Conservation (phyloP, 2,797 vertebrate species). For the Helicolenus hilgendorfi region DNA sequence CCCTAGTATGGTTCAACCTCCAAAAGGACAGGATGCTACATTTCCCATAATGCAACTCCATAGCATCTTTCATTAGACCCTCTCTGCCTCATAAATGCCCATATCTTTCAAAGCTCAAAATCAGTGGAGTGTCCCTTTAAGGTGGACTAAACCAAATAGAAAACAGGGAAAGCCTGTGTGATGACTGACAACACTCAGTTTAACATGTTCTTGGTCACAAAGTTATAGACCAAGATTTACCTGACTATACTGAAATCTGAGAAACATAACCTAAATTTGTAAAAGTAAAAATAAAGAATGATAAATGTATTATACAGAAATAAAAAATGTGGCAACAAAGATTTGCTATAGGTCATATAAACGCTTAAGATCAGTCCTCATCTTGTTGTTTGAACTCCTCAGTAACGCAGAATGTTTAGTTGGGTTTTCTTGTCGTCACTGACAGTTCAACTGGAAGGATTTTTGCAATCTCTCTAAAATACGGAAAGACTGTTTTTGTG, state of each 20-base stretch:
- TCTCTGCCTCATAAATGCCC: not conserved
- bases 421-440: rapidly evolving
- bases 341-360: not conserved
- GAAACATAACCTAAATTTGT: not conserved
- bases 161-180: not conserved
- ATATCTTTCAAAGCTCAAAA: not conserved
- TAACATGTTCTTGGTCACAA: not conserved
- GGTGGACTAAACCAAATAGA: not conserved
- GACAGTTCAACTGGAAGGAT: conserved; percentile 20
- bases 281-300: not conserved
- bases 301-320: not conserved
- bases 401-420: not conserved
- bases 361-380: not conserved
- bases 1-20: not conserved
- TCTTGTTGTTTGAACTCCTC: not conserved
- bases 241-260: not conserved
- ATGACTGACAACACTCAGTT: not conserved
- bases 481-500: conserved; percentile 10
- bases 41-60: not conserved
- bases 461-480: rapidly evolving
- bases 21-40: not conserved
- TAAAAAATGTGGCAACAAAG: not conserved
- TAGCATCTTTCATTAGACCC: not conserved
- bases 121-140: not conserved
- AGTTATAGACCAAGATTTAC: not conserved